Base-by-base conservation (phyloP, 2,797 vertebrate genomes). In the Spinus olivaceus region DNA sequence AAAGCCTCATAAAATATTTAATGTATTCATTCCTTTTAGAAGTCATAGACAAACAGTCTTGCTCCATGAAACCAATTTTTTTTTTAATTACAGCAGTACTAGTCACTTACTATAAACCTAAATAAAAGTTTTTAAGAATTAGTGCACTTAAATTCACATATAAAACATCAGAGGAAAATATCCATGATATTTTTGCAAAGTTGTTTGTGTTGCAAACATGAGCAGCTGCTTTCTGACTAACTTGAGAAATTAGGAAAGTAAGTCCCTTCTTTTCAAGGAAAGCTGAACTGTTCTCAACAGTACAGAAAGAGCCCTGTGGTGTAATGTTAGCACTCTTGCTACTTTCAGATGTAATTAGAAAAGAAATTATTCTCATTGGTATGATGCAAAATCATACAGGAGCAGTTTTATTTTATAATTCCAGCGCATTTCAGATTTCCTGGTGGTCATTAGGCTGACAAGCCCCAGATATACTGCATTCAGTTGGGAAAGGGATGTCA, bases 1-100 rank as follows among this genome's bases (percentile, higher is more conserved):
- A 93, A 95, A 95, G 72, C 63, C 41, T 91, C 5, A 0, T 69
- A 94, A 94, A 94, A 81, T 73, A 92, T 83, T 92, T 87, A 56
- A 81, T 69, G 16, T 39, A 81, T 54, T 88, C 59, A 65, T 90
- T 90, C 23, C 32, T 70, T 90, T 88, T 51, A 66, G 47, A 94
- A 88, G 10, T 65, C 54, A 56, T 14, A 83, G 87, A 65, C 60
- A 89, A 92, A 63, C 14, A 92, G 12, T 10, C 22, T 80, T 59
- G 9, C 60, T 82, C 21, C 23, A 54, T 70, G 57, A 88, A 77
- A 71, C 3, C 4, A 78, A 35, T 23, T 44, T 7, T 49, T 49
- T 74, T 53, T n/a, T 57, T 72, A 79, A 74, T 88, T 88, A 53
- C 27, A 56, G 2, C 30, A 66, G 9, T 32, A 49, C 3, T 35